Evolutionary conservation across 2,888 invertebrate genomes (phyloP), one percentile per base, ranked within the genome.

Genomic region (Geophilus truncorum): DNA sequence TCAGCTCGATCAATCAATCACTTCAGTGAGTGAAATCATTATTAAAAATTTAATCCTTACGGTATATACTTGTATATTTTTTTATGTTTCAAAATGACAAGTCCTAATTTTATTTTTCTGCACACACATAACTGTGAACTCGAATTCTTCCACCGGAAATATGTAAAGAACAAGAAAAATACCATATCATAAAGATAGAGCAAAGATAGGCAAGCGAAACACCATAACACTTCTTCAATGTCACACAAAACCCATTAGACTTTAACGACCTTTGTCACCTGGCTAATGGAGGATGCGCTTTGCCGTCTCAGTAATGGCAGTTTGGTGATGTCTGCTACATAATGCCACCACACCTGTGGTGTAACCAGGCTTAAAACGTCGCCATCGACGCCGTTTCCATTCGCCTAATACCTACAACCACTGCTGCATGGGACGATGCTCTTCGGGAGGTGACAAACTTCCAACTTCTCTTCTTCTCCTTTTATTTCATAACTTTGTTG

Each of bases 91-190:
- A 32, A 4, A 32, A n/a, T n/a, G n/a, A n/a, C n/a, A n/a, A n/a
- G n/a, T n/a, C n/a, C n/a, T n/a, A n/a, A n/a, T n/a, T n/a, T 57
- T 15, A 18, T 23, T 57, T 57, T 57, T 57, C 4, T 57, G 9
- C 57, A 15, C 23, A 57, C 57, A 57, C n/a, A n/a, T n/a, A 45
- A 23, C 25, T 62, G 25, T n/a, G 25, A 62, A 62, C 62, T 25
- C 62, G 2, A 62, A 62, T 25, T 62, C 62, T 62, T 62, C 25
- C 28, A 62, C 62, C 62, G 62, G 62, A 62, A 62, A 62, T 62
- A 62, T 62, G 62, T 62, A 62, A 62, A 62, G 62, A 62, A 62
- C 62, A 62, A 62, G 62, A 62, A 62, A 62, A 62, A 62, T 62
- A 62, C 62, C 62, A 25, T 62, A 62, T 62, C 62, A 62, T 62